A percentile compares a stretch with the other conserved stretches of the same genome.
phyloP scores from a whole-genome alignment of 23 tunicate species.

The Styela plicata region DNA sequence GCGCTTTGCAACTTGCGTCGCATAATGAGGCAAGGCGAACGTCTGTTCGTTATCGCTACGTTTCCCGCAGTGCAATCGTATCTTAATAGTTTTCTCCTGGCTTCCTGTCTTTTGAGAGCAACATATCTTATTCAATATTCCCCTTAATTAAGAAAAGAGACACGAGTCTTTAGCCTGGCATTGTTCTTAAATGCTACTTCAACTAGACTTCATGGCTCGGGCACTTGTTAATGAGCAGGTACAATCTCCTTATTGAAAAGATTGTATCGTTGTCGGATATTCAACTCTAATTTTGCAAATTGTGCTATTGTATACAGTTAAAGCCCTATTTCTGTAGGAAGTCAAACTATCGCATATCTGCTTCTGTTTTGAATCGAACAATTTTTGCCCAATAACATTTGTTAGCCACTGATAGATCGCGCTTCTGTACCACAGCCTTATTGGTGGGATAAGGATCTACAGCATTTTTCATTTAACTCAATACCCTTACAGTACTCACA shows the following conservation, averaged over 20 bases:
- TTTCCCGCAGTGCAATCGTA: neutral
- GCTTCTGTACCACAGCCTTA: too few relatives aligned
- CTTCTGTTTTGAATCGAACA: too few relatives aligned
- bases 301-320: neutral
- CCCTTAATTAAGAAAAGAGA: neutral
- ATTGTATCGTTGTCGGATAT: neutral
- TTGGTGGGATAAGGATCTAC: too few relatives aligned
- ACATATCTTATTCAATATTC: neutral
- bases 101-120: slow-evolving; percentile 11
- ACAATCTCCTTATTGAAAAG: neutral
- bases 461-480: too few relatives aligned
- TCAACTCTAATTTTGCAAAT: neutral
- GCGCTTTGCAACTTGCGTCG: slow-evolving; percentile 3
- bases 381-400: too few relatives aligned
- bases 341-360: too few relatives aligned
- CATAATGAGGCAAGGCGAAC: slow-evolving; percentile 17
- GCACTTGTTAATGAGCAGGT: slow-evolving; percentile 24
- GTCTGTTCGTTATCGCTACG: slow-evolving; percentile 15
- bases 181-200: slow-evolving; percentile 5
- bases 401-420: too few relatives aligned
- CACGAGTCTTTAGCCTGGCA: neutral
- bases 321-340: neutral
- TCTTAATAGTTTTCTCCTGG: neutral
- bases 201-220: neutral
- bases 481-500: too few relatives aligned